Percentiles rank a stretch among this genome's conserved stretches.
Evolutionary conservation across 2,797 vertebrate genomes (phyloP).

Genomic region (Halcyon badia): DNA sequence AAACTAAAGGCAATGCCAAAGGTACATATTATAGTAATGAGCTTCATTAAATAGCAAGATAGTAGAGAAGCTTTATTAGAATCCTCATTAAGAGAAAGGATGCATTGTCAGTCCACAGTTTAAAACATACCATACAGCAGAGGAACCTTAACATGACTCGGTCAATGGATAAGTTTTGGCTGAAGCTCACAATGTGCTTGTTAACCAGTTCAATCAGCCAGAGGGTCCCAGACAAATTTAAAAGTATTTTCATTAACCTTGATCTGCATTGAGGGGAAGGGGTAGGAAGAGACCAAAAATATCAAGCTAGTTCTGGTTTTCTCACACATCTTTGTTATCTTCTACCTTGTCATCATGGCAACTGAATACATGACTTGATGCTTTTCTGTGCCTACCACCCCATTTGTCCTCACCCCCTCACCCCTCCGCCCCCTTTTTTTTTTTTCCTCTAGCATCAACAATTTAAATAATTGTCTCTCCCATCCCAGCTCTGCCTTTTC

Average conservation of each 20-base stretch:
- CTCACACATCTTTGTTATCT: not conserved
- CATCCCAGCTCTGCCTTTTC: not conserved
- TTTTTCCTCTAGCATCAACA: not conserved
- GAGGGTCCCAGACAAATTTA: not conserved
- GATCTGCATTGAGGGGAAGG: not conserved
- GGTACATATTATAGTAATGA: not conserved
- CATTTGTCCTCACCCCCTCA: rapidly evolving
- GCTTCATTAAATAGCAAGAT: not conserved
- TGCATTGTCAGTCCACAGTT: not conserved
- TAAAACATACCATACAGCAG: not conserved
- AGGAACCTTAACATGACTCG: not conserved
- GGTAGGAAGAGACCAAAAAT: not conserved
- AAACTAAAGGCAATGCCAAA: not conserved
- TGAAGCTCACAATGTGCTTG: not conserved
- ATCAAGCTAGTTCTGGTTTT: not conserved
- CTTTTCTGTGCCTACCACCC: not conserved
- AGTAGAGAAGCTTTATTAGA: not conserved
- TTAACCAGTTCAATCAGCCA: not conserved
- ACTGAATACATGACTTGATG: rapidly evolving
- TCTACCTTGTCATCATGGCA: not conserved
- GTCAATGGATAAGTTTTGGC: not conserved
- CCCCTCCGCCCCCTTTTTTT: not conserved
- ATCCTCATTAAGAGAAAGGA: not conserved
- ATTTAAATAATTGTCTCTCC: not conserved
- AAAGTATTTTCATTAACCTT: not conserved